Evolutionary conservation across 2,888 invertebrate species (phyloP), one percentile per base, ranked within the genome.

Genomic region (Trissonchulus latispiculum): DNA sequence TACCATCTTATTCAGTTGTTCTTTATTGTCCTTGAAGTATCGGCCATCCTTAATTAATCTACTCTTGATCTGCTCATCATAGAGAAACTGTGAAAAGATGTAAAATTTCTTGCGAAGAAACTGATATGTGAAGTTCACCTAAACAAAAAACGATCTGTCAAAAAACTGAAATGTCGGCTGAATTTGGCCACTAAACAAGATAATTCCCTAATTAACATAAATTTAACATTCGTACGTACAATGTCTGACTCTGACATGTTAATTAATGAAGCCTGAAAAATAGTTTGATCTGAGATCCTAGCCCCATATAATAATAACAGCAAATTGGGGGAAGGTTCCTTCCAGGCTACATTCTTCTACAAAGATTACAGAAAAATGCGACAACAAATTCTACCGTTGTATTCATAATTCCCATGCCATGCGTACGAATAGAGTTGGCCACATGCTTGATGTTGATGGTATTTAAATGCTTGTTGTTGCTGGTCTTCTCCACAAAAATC

Each of bases 1-100:
- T 77, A 85, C 85, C 82, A 84, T 90, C 78, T 89, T 89, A 78
- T 88, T 88, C 76, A 88, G 86, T 67, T 87, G 85, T 75, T 83
- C 85, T 79, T 89, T 88, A 78, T 88, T 89, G 80, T 95, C 94
- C 76, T 89, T 88, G 80, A 94, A 91, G 81, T 88, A 89, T 77
- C 91, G 88, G 1, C 77, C 77, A 71, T 82, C 86, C 81, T 94
- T 93, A 77, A 93, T 88, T 1, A 99, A 86, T 73, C 94, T 88
- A 0, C 95, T 95, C 84, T 96, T 95, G 70, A 99, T 95, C 81
- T 95, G 95, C 84, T 99, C 99, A 83, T 97, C 96, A 82, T 91
- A 96, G 84, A 99, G 89, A 83, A 97, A 97, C 84, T 96, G 95
- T 0, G 96, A 96, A 83, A 99, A 93, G 0, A 90, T 90, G 79